phyloP scores from a whole-genome alignment of 2,113 vertebrate species.

The Tragelaphus strepsiceros region DNA sequence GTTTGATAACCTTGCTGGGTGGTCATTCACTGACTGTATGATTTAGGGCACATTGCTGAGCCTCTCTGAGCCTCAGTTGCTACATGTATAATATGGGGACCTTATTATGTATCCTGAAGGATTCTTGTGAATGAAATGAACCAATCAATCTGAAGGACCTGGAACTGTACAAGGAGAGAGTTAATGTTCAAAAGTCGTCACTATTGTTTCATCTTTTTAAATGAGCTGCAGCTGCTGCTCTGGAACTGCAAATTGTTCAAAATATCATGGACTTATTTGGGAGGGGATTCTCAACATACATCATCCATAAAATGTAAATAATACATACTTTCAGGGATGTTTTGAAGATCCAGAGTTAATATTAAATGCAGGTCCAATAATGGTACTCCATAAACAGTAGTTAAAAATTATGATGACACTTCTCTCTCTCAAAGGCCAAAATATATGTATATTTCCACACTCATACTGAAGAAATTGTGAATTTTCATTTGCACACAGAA shows the following conservation, averaged over 20 bases:
- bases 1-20: not conserved
- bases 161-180: not conserved
- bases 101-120: not conserved
- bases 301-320: not conserved
- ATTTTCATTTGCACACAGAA: not conserved
- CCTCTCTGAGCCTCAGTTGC: not conserved
- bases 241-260: not conserved
- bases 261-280: not conserved
- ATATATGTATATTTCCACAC: not conserved
- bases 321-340: not conserved
- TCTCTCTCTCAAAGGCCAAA: not conserved
- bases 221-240: not conserved
- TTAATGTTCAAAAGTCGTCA: not conserved
- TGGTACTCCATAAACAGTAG: not conserved
- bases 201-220: not conserved
- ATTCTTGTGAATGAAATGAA: not conserved
- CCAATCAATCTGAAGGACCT: not conserved
- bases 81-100: not conserved
- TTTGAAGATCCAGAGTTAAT: slow-evolving; percentile 13
- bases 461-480: not conserved
- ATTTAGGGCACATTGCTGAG: not conserved
- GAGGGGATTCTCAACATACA: not conserved
- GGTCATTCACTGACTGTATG: not conserved
- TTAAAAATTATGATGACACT: not conserved
- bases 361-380: not conserved